Conservation (phyloP, 2,797 vertebrate genomes). For the Brachyrhaphis roseni region DNA sequence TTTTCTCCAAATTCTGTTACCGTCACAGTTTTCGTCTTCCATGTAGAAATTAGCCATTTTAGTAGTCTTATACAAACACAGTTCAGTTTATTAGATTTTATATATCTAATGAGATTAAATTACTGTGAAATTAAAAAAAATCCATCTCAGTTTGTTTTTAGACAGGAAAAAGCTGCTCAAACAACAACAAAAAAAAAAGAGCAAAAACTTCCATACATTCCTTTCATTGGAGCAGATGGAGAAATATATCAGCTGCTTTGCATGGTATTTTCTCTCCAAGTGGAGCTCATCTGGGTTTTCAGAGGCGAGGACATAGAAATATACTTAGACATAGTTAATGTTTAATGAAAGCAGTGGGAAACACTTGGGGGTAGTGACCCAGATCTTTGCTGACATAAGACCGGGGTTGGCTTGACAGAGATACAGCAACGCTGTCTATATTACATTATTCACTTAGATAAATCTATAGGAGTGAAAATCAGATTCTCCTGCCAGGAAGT, state of each 20-base stretch:
- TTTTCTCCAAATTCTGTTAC: conserved; percentile 16
- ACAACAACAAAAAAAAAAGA: conserved; percentile 17
- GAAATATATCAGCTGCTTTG: conserved; percentile 30
- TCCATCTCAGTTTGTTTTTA: conserved; percentile 12
- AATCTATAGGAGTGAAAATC: conserved; percentile 35
- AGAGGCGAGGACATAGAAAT: conserved; percentile 75
- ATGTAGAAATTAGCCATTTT: background rate
- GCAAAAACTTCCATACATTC: conserved; percentile 17
- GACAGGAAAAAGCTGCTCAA: conserved; percentile 8
- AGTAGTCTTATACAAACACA: background rate
- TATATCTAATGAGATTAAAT: background rate
- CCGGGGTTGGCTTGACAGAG: conserved; percentile 62
- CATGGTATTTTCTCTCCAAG: conserved; percentile 41
- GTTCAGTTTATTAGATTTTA: background rate
- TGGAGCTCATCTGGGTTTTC: conserved; percentile 61
- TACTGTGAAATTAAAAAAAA: conserved; percentile 1
- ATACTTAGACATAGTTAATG: conserved; percentile 80
- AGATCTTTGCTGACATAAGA: conserved; percentile 73
- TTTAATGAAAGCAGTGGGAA: conserved; percentile 76
- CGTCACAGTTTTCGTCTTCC: background rate
- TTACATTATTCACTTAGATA: conserved; percentile 69
- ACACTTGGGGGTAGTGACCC: conserved; percentile 77
- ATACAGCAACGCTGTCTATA: conserved; percentile 54
- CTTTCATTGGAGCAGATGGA: conserved; percentile 17
- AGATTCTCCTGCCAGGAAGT: conserved; percentile 29